Conservation (phyloP, 2,797 vertebrate genomes). For the Botia almorhae region DNA sequence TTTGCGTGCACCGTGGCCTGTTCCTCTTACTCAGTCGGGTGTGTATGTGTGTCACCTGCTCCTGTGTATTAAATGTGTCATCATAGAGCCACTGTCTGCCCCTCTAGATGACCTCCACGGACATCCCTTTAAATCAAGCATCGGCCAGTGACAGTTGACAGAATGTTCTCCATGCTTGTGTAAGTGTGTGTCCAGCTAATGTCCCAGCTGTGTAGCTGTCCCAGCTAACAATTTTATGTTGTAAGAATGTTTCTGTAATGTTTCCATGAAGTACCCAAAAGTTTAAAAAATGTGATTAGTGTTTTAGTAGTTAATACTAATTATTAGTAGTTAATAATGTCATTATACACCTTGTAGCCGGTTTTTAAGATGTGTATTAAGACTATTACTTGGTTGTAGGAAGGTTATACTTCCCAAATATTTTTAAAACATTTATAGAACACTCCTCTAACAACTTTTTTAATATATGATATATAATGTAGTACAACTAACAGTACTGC, state of each 20-base stretch:
- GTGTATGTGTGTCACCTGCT: slow-evolving; percentile 53
- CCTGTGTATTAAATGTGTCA: slow-evolving; percentile 58
- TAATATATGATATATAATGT: no score
- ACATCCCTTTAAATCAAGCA: slow-evolving; percentile 56
- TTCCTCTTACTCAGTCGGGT: background rate
- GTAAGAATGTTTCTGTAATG: no score
- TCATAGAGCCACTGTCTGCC: slow-evolving; percentile 54
- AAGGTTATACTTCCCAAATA: no score
- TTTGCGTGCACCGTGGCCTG: slow-evolving; percentile 2
- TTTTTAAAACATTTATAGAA: no score
- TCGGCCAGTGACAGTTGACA: slow-evolving; percentile 38
- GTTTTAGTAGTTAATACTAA: no score
- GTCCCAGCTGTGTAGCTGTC: no score
- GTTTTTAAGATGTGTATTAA: no score
- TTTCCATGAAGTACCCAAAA: no score
- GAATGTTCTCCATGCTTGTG: slow-evolving; percentile 18
- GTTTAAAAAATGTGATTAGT: background rate
- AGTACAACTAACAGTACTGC: no score
- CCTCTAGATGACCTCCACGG: slow-evolving; percentile 38
- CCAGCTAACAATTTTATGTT: background rate
- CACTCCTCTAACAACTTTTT: no score
- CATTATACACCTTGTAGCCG: background rate
- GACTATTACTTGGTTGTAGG: no score
- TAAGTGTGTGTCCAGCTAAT: slow-evolving; percentile 8
- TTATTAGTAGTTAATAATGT: no score